These are phyloP conservation scores for Orthonyx spaldingii DNA, from an alignment of 2,113 vertebrate species.

Conservation along the genomic window DNA sequence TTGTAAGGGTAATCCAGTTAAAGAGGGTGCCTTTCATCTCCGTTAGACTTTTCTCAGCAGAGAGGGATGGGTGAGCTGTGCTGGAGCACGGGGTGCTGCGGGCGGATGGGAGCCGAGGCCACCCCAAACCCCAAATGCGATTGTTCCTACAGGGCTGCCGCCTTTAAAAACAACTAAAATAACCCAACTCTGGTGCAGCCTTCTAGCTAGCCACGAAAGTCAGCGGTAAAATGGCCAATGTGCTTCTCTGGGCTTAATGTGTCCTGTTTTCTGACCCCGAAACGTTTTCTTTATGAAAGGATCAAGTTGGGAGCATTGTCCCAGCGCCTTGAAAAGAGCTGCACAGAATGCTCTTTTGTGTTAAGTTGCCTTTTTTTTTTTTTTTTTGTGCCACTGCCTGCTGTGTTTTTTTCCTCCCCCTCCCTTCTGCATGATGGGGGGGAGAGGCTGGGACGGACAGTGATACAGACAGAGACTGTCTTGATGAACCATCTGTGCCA, in stretches of 20 bases:
- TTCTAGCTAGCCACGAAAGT: slow-evolving; percentile 70
- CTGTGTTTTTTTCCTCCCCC: slow-evolving; percentile 71
- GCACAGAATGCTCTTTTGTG: slow-evolving; percentile 95
- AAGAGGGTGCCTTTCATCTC: slow-evolving; percentile 77
- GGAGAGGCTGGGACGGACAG: slow-evolving; percentile 76
- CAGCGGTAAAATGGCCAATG: slow-evolving; percentile 82
- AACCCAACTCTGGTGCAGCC: slow-evolving; percentile 9
- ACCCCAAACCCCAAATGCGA: slow-evolving; percentile 23
- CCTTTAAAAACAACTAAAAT: slow-evolving; percentile 47
- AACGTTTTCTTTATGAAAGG: slow-evolving; percentile 85
- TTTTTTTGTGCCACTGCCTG: slow-evolving; percentile 82
- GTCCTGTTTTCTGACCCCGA: slow-evolving; percentile 88
- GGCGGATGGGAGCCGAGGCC: background rate
- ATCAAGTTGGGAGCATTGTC: slow-evolving; percentile 83
- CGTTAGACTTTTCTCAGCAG: slow-evolving; percentile 60
- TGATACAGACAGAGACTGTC: slow-evolving; percentile 78
- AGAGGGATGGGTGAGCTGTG: background rate
- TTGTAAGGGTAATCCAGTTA: slow-evolving; percentile 80
- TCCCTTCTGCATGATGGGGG: slow-evolving; percentile 54
- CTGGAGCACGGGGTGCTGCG: background rate
- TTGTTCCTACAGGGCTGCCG: slow-evolving; percentile 3
- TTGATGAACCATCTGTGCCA: slow-evolving; percentile 94
- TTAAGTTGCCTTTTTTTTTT: slow-evolving; percentile 66
- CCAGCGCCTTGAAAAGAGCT: slow-evolving; percentile 85
- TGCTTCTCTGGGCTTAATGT: slow-evolving; percentile 81